phyloP scores from a whole-genome alignment of 1,140 invertebrate species.

The Dendrolimus kikuchii region DNA sequence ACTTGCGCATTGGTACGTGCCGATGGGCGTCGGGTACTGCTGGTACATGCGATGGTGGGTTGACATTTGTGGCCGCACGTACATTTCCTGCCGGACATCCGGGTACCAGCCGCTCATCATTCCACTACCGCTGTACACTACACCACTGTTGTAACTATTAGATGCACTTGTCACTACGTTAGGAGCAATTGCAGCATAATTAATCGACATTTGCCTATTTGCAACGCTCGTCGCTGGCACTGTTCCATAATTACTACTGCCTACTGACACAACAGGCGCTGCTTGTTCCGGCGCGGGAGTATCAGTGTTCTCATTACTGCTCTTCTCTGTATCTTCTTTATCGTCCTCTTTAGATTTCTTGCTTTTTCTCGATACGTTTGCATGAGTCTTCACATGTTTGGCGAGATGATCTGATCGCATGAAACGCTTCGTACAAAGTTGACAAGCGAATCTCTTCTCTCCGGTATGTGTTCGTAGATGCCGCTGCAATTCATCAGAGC shows the following conservation, averaged over 20 bases:
- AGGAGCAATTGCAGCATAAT: slow-evolving; percentile 38
- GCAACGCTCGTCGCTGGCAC: slow-evolving; percentile 26
- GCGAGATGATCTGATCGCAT: slow-evolving; percentile 89
- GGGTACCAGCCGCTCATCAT: slow-evolving; percentile 41
- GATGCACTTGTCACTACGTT: slow-evolving; percentile 28
- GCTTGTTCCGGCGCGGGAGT: slow-evolving; percentile 7
- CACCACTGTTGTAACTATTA: slow-evolving; percentile 30
- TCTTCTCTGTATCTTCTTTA: slow-evolving; percentile 45
- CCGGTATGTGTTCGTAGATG: slow-evolving; percentile 88
- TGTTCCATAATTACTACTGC: slow-evolving; percentile 55
- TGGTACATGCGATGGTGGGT: slow-evolving; percentile 51
- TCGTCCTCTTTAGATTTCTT: slow-evolving; percentile 58
- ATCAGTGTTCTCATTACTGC: slow-evolving; percentile 28
- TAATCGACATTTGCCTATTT: slow-evolving; percentile 34
- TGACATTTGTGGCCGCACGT: slow-evolving; percentile 26
- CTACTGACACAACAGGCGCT: slow-evolving; percentile 23
- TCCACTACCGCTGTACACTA: slow-evolving; percentile 23
- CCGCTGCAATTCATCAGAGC: slow-evolving; percentile 90
- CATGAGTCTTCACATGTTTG: slow-evolving; percentile 88
- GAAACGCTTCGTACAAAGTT: slow-evolving; percentile 83
- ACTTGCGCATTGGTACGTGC: slow-evolving; percentile 56
- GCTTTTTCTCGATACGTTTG: slow-evolving; percentile 72
- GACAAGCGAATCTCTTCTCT: slow-evolving; percentile 85
- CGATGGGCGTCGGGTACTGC: slow-evolving; percentile 48
- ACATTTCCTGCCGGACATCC: slow-evolving; percentile 46